Base-by-base conservation (phyloP, 2,797 vertebrate genomes). In the Bovichtus diacanthus region DNA sequence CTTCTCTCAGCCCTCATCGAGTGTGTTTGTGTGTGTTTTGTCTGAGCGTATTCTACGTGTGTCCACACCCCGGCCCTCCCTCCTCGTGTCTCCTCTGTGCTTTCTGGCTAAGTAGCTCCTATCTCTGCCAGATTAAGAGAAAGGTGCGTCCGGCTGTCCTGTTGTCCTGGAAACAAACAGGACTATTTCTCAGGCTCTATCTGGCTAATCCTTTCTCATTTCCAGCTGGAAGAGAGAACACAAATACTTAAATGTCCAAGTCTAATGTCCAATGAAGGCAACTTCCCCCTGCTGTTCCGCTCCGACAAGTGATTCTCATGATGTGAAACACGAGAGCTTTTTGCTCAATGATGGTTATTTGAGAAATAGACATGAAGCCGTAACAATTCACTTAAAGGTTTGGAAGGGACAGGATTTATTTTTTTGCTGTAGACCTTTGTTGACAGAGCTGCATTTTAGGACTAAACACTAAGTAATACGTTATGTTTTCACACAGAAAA, bases 81-180 rank as follows among this genome's bases (percentile, higher is more conserved):
- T 77, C 85, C 61, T 73, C 50, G 27, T 46, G 62, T 70, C 61
- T 83, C 69, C 51, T 72, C 79, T 73, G 21, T 66, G 80, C 80
- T 88, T 74, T 68, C 67, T 39, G 68, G 66, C 84, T 88, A 86
- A 90, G 85, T 84, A 79, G 87, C 80, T 87, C 43, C 77, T 49
- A 78, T 89, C 73, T 78, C 76, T 73, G 79, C 77, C 71, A 79
- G 80, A 87, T 86, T 72, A 86, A 78, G 63, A 80, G 69, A 67
- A 82, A 91, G 81, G 87, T 90, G 78, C 68, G 76, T 88, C 84
- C 49, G 54, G 54, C 61, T 65, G 71, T 66, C 53, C 78, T 12
- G 73, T 84, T 70, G 78, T 84, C 88, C 70, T 81, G 84, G 83
- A 85, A 87, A 87, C 81, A 74, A 86, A 84, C 76, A 41, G 56